Conservation (phyloP, 2,888 invertebrate species). For the Epirrhoe alternata region DNA sequence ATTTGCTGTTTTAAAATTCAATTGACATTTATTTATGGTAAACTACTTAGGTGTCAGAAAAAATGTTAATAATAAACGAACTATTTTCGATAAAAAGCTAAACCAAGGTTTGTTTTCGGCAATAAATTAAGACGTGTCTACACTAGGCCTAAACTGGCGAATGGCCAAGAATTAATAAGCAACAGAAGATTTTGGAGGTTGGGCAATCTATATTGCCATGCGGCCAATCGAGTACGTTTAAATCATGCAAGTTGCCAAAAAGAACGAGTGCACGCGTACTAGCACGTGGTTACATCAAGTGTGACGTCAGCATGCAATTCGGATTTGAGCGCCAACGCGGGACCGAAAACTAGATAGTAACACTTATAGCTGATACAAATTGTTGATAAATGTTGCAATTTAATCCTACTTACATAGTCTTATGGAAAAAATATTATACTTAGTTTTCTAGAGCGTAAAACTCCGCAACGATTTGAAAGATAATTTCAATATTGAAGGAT, state of each 20-base stretch:
- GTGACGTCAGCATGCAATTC: constrained; percentile 4
- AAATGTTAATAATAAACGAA: background rate
- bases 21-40: no score
- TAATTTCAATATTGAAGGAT: no score
- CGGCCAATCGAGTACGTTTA: constrained; percentile 22
- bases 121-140: constrained; percentile 18
- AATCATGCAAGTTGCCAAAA: constrained; percentile 22
- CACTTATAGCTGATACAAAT: no score
- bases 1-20: no score
- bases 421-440: no score
- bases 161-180: constrained; percentile 14
- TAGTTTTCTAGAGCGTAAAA: no score
- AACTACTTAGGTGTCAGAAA: no score
- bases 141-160: constrained; percentile 25
- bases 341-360: no score
- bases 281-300: constrained; percentile 11
- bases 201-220: constrained; percentile 23
- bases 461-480: no score
- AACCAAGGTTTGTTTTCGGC: constrained; percentile 5
- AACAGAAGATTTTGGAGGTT: constrained; percentile 29
- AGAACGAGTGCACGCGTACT: background rate
- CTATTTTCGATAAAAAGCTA: background rate
- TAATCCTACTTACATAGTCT: no score
- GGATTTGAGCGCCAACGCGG: background rate
- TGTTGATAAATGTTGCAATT: no score